Percentiles rank a stretch among this genome's conserved stretches.
phyloP scores from a whole-genome alignment of 2,113 vertebrate genomes.

The Myrmophylax atrothorax region DNA sequence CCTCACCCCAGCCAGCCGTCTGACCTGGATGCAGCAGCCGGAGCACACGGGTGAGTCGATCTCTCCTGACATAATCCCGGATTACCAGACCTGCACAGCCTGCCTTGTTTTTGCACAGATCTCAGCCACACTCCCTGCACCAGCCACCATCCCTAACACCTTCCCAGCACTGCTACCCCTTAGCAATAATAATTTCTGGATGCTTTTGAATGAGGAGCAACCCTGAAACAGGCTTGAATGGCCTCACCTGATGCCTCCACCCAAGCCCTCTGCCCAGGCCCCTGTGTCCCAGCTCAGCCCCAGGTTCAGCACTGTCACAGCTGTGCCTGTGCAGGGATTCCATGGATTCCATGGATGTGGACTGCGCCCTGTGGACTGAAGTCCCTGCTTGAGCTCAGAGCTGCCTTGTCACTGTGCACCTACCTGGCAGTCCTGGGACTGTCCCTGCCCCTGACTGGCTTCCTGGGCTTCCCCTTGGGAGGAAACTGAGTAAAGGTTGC shows the following conservation, averaged over 20 bases:
- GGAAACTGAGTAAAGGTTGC: not conserved
- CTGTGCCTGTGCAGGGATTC: not conserved
- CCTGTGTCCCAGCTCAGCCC: not conserved
- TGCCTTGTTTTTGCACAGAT: not conserved
- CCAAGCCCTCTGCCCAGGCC: too few species aligned
- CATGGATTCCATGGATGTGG: not conserved
- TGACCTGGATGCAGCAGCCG: not conserved
- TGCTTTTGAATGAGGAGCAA: not conserved
- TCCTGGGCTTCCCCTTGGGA: not conserved
- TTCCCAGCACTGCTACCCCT: not conserved
- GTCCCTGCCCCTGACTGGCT: not conserved
- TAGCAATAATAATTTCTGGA: not conserved
- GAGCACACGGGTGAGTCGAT: not conserved
- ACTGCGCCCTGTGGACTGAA: not conserved
- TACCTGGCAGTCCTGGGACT: fast-evolving
- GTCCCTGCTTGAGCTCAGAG: not conserved
- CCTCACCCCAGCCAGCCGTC: fast-evolving
- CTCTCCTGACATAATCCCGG: not conserved
- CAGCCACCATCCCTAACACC: not conserved
- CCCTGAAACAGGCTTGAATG: not conserved
- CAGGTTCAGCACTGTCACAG: not conserved
- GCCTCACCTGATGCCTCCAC: not conserved
- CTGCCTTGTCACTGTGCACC: not conserved
- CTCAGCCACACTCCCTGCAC: not conserved
- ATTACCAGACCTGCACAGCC: not conserved